A percentile compares a stretch with the other conserved stretches of the same genome.
Evolutionary conservation across 2,113 vertebrate genomes (phyloP).

Genomic region (Varanus komodoensis): DNA sequence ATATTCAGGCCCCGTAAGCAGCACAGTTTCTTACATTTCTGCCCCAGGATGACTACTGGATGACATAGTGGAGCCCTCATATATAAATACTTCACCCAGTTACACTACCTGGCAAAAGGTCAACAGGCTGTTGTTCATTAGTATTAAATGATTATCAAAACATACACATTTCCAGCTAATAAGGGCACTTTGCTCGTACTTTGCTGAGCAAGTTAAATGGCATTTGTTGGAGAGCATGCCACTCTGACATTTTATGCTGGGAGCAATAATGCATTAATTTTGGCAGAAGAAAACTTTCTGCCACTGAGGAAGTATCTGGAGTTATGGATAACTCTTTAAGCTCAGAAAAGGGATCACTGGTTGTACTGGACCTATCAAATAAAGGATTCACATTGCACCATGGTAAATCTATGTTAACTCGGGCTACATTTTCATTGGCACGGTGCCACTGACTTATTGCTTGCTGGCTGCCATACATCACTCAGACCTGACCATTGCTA

Average conservation of each 20-base stretch:
- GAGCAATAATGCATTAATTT: slow-evolving; percentile 19
- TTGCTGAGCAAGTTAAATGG: not conserved
- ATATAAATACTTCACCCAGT: slow-evolving; percentile 12
- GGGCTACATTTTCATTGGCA: not conserved
- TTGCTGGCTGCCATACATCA: no score
- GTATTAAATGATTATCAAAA: slow-evolving; percentile 15
- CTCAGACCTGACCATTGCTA: not conserved
- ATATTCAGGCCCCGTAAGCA: not conserved
- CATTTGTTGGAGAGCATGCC: not conserved
- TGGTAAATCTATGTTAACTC: not conserved
- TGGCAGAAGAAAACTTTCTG: not conserved
- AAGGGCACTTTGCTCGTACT: slow-evolving; percentile 6
- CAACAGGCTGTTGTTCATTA: slow-evolving; percentile 16
- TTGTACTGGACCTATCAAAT: not conserved
- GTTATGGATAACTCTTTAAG: not conserved
- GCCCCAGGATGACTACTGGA: not conserved
- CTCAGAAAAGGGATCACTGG: not conserved
- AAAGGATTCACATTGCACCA: not conserved
- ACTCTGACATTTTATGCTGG: slow-evolving; percentile 10
- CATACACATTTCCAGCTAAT: slow-evolving; percentile 6
- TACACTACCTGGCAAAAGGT: not conserved
- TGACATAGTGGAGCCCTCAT: not conserved
- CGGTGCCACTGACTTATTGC: not conserved
- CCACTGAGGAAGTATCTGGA: slow-evolving; percentile 6
- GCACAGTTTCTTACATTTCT: not conserved